These are phyloP conservation scores for Acipenser oxyrinchus DNA, from an alignment of 2,797 vertebrate genomes.

Conservation along the genomic window DNA sequence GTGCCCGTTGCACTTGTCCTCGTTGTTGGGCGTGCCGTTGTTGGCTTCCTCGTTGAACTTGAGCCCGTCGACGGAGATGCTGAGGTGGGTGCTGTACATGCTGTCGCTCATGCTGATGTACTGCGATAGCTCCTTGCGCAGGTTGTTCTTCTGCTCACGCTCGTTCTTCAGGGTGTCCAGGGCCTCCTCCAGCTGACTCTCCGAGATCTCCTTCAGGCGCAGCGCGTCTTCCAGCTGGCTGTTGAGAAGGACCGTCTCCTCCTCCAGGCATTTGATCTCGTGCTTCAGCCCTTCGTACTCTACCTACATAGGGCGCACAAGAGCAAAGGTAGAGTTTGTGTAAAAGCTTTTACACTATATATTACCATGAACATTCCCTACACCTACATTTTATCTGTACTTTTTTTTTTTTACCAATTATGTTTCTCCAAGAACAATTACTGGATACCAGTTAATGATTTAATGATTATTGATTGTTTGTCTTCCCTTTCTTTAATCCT, in stretches of 20 bases:
- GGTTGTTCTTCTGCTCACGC: slow-evolving; percentile 89
- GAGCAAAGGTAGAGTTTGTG: not conserved
- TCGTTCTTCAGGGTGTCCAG: slow-evolving; percentile 89
- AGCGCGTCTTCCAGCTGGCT: slow-evolving; percentile 93
- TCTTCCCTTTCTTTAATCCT: not conserved
- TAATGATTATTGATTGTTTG: not conserved
- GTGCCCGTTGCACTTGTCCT: slow-evolving; percentile 84
- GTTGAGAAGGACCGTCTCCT: slow-evolving; percentile 92
- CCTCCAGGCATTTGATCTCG: slow-evolving; percentile 92
- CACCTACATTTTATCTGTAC: too few species aligned
- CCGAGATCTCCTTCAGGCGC: slow-evolving; percentile 88
- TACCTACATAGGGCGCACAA: slow-evolving; percentile 62
- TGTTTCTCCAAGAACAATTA: not conserved
- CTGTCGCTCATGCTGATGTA: slow-evolving; percentile 84
- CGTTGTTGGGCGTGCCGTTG: slow-evolving; percentile 72
- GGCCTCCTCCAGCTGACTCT: slow-evolving; percentile 88
- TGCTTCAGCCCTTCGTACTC: slow-evolving; percentile 97
- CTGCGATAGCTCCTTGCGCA: slow-evolving; percentile 88
- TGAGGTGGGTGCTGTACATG: slow-evolving; percentile 84
- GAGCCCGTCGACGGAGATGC: slow-evolving; percentile 81
- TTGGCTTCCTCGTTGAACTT: slow-evolving; percentile 76
- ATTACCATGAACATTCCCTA: too few species aligned
- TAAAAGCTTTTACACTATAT: too few species aligned
- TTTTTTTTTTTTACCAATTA: too few species aligned
- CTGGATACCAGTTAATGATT: not conserved